Percentiles rank a stretch among this genome's conserved stretches.
These are phyloP conservation scores for Sterrhoptilus dennistouni DNA, from an alignment of 2,113 vertebrate genomes.

Conservation along the genomic window DNA sequence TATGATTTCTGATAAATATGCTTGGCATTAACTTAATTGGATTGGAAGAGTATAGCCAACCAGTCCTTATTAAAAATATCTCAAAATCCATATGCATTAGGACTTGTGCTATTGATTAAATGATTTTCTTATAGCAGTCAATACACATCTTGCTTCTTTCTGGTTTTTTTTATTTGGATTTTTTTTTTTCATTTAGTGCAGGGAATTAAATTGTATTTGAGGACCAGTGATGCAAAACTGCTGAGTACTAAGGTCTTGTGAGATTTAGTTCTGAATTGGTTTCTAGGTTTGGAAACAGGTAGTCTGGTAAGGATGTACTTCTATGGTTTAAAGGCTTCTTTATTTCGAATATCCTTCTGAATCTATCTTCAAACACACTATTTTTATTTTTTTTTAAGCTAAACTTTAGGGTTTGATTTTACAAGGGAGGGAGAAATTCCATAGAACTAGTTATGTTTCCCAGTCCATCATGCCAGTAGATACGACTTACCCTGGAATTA, in stretches of 20 bases:
- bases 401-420: neutral
- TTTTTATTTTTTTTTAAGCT: neutral
- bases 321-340: neutral
- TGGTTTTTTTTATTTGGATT: neutral
- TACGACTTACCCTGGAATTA: neutral
- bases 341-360: neutral
- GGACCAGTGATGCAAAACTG: neutral
- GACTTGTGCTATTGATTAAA: neutral
- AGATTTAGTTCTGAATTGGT: neutral
- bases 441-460: neutral
- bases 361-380: neutral
- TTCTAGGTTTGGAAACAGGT: neutral
- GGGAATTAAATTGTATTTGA: neutral
- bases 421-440: neutral
- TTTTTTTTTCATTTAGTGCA: neutral
- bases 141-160: neutral
- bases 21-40: neutral
- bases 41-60: neutral
- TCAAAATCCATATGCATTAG: neutral
- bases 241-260: neutral
- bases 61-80: neutral
- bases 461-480: neutral
- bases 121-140: neutral
- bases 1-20: conserved; percentile 10
- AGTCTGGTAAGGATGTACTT: neutral